phyloP scores from a whole-genome alignment of 2,113 vertebrate species.

The Poecilia latipinna region DNA sequence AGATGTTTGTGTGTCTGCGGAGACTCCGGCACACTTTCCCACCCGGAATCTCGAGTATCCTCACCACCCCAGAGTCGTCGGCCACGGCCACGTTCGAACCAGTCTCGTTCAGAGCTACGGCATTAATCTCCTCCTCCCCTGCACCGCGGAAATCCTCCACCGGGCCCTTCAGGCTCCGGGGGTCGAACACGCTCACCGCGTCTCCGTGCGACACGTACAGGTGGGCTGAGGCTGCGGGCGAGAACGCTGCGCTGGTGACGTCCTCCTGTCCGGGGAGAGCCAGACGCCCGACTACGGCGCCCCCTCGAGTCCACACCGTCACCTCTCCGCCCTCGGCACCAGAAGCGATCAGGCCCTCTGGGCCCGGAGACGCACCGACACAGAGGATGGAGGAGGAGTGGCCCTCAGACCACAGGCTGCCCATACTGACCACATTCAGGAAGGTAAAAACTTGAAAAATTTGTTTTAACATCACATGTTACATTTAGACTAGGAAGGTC shows the following conservation, averaged over 20 bases:
- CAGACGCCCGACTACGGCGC: constrained; percentile 65
- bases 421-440: constrained; percentile 76
- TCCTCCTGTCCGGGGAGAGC: constrained; percentile 79
- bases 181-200: constrained; percentile 84
- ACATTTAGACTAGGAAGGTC: not conserved
- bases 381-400: constrained; percentile 87
- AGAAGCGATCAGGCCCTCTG: constrained; percentile 85
- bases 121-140: constrained; percentile 95
- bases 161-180: constrained; percentile 79
- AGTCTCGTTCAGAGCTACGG: constrained; percentile 84
- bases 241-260: constrained; percentile 85
- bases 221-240: constrained; percentile 63
- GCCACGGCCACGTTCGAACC: constrained; percentile 85
- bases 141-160: constrained; percentile 76
- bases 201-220: constrained; percentile 88
- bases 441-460: not conserved
- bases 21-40: constrained; percentile 87
- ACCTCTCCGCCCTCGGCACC: constrained; percentile 89
- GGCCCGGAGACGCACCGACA: constrained; percentile 72
- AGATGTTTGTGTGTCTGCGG: constrained; percentile 93
- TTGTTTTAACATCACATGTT: not conserved
- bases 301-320: constrained; percentile 84
- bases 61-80: constrained; percentile 90
- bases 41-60: constrained; percentile 87
- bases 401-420: constrained; percentile 83